phyloP scores from a whole-genome alignment of 2,888 invertebrate species.

The Yponomeuta malinellus region DNA sequence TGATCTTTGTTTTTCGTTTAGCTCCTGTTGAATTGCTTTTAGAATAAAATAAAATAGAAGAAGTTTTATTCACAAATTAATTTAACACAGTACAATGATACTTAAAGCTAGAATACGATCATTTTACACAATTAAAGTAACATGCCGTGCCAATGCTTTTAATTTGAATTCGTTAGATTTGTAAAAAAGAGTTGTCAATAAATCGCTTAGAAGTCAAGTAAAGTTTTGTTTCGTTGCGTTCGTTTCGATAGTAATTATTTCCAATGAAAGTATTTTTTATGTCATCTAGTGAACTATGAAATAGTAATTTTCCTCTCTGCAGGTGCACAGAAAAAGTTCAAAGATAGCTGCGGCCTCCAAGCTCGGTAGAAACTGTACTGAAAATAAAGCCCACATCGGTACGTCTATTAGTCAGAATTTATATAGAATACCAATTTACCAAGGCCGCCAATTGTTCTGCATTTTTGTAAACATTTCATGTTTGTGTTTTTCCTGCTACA shows the following conservation, averaged over 20 bases:
- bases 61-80: no score
- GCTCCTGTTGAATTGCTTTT: background rate
- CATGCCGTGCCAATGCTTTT: no score
- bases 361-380: slow-evolving; percentile 36
- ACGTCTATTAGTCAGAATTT: background rate
- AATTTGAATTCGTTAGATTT: background rate
- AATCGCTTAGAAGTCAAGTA: background rate
- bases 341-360: slow-evolving; percentile 53
- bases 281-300: background rate
- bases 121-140: no score
- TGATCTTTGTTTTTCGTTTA: background rate
- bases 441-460: no score
- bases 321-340: slow-evolving; percentile 65
- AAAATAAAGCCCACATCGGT: slow-evolving; percentile 16
- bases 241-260: no score
- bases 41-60: no score
- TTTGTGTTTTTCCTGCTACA: no score
- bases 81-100: no score
- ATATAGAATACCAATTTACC: no score
- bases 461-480: no score
- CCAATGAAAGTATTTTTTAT: background rate
- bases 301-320: slow-evolving; percentile 40
- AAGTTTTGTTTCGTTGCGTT: no score
- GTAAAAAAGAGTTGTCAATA: background rate
- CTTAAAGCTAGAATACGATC: no score